Evolutionary conservation across 2,888 invertebrate species (phyloP), one percentile per base, ranked within the genome.

Genomic region (Myopa tessellatipennis): DNA sequence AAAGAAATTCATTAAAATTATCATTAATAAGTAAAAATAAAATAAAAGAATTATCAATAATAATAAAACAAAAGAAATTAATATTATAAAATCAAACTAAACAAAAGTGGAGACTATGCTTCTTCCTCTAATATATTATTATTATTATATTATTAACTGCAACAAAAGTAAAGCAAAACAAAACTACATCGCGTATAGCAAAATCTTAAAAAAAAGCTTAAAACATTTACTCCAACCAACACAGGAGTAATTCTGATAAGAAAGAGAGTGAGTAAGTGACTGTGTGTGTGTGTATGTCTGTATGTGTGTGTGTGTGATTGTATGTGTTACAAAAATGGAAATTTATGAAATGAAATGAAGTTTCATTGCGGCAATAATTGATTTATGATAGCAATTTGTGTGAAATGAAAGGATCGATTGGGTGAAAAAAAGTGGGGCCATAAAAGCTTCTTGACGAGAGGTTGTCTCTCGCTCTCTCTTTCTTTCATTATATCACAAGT

Each of bases 311-410:
- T 2, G n/a, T 69, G 26, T 52, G 78, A 34, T 75, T 75, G 55
- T 16, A 68, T 73, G 67, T 40, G 40, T 67, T 5, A 58, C 58
- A 8, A 58, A 58, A 26, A 61, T 61, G 61, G 61, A 61, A 61
- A 61, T 61, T 61, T 77, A 50, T 40, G 34, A 55, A 78, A 74
- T 78, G 69, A 69, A 76, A 69, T 76, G 60, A 61, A 50, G 71
- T 77, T 77, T 58, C 50, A 65, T 63, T 63, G 55, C n/a, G 72
- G 67, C 63, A 36, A 71, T 77, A 77, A 76, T 72, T 71, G 72
- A 52, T 65, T 77, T 77, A 77, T 77, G 52, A 77, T 71, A 58
- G 77, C 61, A 69, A 61, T 61, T 61, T 61, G 12, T 34, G 18
- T 10, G 61, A 26, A 58, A 26, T 55, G 55, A 61, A 26, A 61